phyloP scores from a whole-genome alignment of 2,888 invertebrate genomes.

The Drosophila fulvimacula region DNA sequence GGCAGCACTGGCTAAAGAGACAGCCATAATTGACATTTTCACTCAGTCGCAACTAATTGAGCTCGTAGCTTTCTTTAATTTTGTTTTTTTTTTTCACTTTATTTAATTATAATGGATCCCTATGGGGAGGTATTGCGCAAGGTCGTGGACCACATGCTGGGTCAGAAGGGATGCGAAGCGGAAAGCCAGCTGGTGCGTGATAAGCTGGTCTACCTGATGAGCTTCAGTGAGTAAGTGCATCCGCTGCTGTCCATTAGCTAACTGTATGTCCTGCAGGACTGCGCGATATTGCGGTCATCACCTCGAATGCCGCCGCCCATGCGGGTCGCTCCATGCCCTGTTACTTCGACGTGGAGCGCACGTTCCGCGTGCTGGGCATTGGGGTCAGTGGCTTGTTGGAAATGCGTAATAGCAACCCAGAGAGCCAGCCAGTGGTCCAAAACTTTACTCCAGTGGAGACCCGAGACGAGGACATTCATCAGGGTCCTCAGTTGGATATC shows the following conservation, averaged over 20 bases:
- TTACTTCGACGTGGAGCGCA: conserved; percentile 54
- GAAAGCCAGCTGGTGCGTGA: conserved; percentile 6
- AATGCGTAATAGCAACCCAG: neutral
- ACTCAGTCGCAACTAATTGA: neutral
- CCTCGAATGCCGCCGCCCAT: conserved; percentile 17
- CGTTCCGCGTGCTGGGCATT: conserved; percentile 34
- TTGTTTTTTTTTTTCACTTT: neutral
- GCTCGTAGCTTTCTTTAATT: neutral
- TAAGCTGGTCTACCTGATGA: conserved; percentile 13
- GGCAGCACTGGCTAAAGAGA: neutral
- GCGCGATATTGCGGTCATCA: conserved; percentile 19
- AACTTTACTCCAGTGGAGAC: neutral
- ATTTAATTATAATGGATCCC: conserved; percentile 14
- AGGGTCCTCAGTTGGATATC: neutral
- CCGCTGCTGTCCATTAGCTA: neutral
- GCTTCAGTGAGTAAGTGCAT: conserved; percentile 40
- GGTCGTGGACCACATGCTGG: conserved; percentile 31
- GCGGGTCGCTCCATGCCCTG: conserved; percentile 43
- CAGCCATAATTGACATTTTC: neutral
- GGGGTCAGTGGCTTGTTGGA: neutral
- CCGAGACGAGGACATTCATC: conserved; percentile 25
- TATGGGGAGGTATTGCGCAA: conserved; percentile 2
- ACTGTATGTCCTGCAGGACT: conserved; percentile 28
- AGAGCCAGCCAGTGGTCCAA: neutral
- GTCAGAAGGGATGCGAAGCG: neutral